These are phyloP conservation scores for Notechis scutatus DNA, from an alignment of 2,113 vertebrate species.

Conservation along the genomic window DNA sequence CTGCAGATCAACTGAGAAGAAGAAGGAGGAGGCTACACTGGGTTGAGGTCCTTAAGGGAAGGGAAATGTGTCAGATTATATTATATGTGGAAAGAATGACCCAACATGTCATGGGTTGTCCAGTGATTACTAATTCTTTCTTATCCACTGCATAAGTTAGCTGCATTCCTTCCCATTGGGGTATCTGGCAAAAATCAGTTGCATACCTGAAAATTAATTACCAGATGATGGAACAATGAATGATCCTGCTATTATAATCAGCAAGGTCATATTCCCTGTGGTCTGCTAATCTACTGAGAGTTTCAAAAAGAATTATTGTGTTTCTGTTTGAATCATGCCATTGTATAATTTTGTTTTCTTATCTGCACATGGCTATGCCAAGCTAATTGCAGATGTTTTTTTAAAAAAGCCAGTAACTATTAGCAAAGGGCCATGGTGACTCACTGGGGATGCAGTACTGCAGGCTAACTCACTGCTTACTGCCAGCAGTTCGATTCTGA, in stretches of 20 bases:
- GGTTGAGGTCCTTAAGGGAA: neutral
- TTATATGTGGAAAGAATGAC: neutral
- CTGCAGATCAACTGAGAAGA: neutral
- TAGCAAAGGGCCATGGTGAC: neutral
- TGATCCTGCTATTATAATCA: conserved; percentile 53
- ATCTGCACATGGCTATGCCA: accelerated
- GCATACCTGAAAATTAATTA: conserved; percentile 60
- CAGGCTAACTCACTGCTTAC: neutral
- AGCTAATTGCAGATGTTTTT: neutral
- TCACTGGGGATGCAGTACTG: neutral
- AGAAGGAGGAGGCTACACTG: neutral
- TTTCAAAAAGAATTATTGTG: conserved; percentile 49
- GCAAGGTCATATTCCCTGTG: conserved; percentile 42
- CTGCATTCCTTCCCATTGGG: neutral
- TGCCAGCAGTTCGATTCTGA: neutral
- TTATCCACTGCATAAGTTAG: neutral
- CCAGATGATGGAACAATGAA: conserved; percentile 37
- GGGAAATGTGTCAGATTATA: neutral
- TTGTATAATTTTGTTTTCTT: neutral
- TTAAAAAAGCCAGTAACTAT: neutral
- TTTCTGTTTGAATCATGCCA: conserved; percentile 2
- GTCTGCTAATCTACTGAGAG: conserved; percentile 1
- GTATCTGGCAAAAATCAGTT: conserved; percentile 2
- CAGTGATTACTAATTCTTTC: conserved; percentile 32
- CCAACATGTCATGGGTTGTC: neutral